Evolutionary conservation across 92 coral and sea anemone species (phyloP).

Genomic region (Porites rus): DNA sequence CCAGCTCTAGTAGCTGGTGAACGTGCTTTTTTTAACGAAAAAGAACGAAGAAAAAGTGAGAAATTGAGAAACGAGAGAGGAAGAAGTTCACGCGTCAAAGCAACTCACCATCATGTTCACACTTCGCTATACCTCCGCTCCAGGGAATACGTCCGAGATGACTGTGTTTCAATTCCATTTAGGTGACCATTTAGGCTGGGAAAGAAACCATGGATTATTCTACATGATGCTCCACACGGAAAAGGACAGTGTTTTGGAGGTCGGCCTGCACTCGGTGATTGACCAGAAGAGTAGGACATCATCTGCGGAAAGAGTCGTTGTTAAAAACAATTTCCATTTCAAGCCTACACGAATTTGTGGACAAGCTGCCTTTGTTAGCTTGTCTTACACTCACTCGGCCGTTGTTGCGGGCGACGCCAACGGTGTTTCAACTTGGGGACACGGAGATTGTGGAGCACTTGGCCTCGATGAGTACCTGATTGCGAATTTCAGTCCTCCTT

Average conservation of each 20-base stretch:
- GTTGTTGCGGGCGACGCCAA: constrained; percentile 25
- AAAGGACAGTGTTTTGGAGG: constrained; percentile 52
- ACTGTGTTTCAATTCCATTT: neutral
- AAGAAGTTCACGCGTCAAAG: too few relatives aligned
- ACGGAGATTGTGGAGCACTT: constrained; percentile 55
- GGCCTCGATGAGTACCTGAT: constrained; percentile 48
- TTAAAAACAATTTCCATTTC: constrained; percentile 31
- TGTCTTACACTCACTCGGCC: constrained; percentile 66
- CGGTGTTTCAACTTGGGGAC: constrained; percentile 61
- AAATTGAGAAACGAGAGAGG: too few relatives aligned
- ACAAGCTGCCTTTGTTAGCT: constrained; percentile 36
- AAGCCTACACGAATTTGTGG: constrained; percentile 30
- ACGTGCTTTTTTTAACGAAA: too few relatives aligned
- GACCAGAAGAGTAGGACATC: constrained; percentile 1
- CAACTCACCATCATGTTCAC: too few relatives aligned
- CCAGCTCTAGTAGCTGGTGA: too few relatives aligned
- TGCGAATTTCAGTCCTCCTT: constrained; percentile 15
- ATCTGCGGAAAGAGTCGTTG: constrained; percentile 7
- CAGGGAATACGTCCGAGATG: too few relatives aligned
- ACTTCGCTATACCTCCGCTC: too few relatives aligned
- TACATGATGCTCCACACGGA: constrained; percentile 63
- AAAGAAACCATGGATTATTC: constrained; percentile 53
- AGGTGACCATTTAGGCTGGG: constrained; percentile 34
- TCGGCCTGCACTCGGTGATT: constrained; percentile 57
- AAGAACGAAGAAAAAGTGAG: too few relatives aligned